Evolutionary conservation across 2,888 invertebrate genomes (phyloP).

Genomic region (Caenorhabditis sp.): DNA sequence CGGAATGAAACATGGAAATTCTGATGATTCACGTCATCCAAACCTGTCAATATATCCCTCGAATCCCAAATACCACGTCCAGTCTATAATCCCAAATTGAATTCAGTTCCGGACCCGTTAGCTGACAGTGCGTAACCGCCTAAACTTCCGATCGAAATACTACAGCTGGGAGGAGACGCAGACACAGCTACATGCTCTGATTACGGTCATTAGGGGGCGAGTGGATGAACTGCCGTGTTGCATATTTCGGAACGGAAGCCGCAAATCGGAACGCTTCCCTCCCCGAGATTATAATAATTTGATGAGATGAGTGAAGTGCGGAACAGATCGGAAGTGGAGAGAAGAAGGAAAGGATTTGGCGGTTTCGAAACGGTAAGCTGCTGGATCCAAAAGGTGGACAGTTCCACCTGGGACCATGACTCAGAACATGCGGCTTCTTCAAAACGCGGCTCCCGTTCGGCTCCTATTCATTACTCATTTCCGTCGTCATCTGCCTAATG

Average conservation of each 20-base stretch:
- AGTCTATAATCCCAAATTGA: too few species aligned
- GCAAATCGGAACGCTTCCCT: slow-evolving; percentile 31
- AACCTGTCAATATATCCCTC: too few species aligned
- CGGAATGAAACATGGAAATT: too few species aligned
- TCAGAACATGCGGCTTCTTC: slow-evolving; percentile 10
- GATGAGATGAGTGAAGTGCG: slow-evolving; percentile 40
- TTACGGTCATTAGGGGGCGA: slow-evolving; percentile 48
- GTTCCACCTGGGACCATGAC: too few species aligned
- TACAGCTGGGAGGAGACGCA: slow-evolving; percentile 13
- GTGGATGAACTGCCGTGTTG: slow-evolving; percentile 37
- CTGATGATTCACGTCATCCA: too few species aligned
- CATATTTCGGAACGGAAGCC: slow-evolving; percentile 53
- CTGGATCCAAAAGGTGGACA: too few species aligned
- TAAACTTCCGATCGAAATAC: too few species aligned
- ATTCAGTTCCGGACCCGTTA: slow-evolving; percentile 47
- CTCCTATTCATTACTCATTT: slow-evolving; percentile 53
- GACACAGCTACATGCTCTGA: slow-evolving; percentile 43
- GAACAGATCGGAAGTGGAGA: slow-evolving; percentile 29
- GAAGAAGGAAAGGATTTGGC: slow-evolving; percentile 4
- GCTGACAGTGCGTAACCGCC: slow-evolving; percentile 52
- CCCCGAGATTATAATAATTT: slow-evolving; percentile 49
- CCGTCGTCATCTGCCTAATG: slow-evolving; percentile 51
- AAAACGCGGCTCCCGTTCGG: slow-evolving; percentile 39
- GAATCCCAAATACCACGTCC: too few species aligned
- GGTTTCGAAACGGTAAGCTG: slow-evolving; percentile 1